Evolutionary conservation across 2,797 vertebrate genomes (phyloP), one percentile per base, ranked within the genome.

Genomic region (Thalassophryne amazonica): DNA sequence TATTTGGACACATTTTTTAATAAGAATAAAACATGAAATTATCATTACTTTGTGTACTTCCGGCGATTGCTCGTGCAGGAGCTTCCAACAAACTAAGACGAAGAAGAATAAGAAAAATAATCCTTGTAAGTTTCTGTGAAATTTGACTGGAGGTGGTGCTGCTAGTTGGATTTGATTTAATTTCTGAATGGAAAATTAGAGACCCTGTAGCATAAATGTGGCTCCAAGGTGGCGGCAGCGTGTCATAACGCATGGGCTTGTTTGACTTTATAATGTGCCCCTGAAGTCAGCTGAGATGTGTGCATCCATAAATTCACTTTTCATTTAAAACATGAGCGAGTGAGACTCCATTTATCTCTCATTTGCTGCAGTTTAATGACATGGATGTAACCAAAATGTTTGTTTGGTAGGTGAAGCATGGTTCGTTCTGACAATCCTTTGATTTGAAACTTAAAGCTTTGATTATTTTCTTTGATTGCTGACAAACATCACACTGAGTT

Each of bases 391-490:
- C 1, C 4, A 4, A 42, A 58, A 22, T 0, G 2, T 53, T 29
- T 13, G 11, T 27, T 23, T 49, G 24, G 17, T 20, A 22, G 27
- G 41, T 35, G 36, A 23, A 21, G 35, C 7, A 4, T 3, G 32
- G 49, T 15, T 15, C 3, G 24, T 5, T 24, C 32, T 54, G 36
- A 25, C 11, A 13, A 14, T 36, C 34, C 20, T 49, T 51, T 61
- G 35, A 69, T 46, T 31, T 1, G 2, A 34, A 51, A 37, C 20
- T 21, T 41, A 2, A 30, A 46, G 58, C 61, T 66, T 56, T 62
- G 49, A 56, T 50, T 41, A 28, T 42, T 67, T 51, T 43, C 45
- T 55, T 53, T 55, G 30, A 65, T 55, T 27, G 13, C 48, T 59
- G 57, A 37, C 37, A 29, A 29, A 60, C 19, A 18, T 40, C 51